Base-by-base conservation (phyloP, 2,797 vertebrate species). In the Chrysocyon brachyurus region DNA sequence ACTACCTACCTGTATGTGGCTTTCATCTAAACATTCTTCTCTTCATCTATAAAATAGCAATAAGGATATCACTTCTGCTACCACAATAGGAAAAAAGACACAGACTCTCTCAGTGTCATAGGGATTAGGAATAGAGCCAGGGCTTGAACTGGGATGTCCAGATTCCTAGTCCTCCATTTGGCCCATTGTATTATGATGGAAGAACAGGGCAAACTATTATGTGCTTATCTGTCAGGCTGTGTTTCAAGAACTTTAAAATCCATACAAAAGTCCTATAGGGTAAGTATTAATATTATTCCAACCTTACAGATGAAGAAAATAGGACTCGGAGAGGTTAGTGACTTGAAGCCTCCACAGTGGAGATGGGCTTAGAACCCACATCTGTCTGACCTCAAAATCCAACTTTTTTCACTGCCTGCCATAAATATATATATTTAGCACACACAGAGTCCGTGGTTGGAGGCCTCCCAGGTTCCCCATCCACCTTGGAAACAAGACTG, bases 21-120 rank as follows among this genome's bases (percentile, higher is more conserved):
- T 77, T 94, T 91, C 57, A 17, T 90, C n/a, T 94, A 77, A 95
- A 75, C 12, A 17, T 89, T 78, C 26, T 54, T 73, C 81, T 91
- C 73, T 12, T 90, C 28, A 36, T 22, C 22, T 90, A 26, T 83
- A 57, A 91, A 93, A 63, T 33, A 84, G 31, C 33, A 52, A 56
- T 79, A 57, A 87, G 40, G 24, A 82, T 46, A 54, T 19, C 33
- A 12, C 17, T 68, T 93, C 83, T 95, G 52, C 36, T 88, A 28
- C 78, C 52, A 86, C 46, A 54, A 24, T 26, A 33, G 22, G 17
- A 21, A 46, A 89, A 83, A 15, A 36, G 22, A 63, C 21, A 72
- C 5, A 66, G 28, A 46, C 24, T 61, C 70, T 5, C 5, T 95
- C 70, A 90, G 36, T 56, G 12, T 52, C 70, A 36, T 1, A 31